phyloP scores from a whole-genome alignment of 2,113 vertebrate species.

The Stomatorhinus ivindoensis region DNA sequence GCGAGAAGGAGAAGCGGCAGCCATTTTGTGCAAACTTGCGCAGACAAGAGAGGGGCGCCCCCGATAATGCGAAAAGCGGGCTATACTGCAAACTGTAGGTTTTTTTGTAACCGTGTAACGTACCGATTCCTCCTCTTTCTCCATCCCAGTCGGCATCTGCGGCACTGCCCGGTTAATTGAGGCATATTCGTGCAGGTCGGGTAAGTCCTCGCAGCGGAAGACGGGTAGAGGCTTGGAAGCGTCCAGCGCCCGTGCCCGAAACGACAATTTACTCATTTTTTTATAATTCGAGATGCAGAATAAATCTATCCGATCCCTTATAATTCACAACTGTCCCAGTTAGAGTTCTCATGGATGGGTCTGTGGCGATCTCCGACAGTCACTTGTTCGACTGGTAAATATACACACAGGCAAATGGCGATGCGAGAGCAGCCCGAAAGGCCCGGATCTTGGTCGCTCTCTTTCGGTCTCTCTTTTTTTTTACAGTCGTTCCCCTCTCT shows the following conservation, averaged over 20 bases:
- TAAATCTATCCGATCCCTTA: slow-evolving; percentile 68
- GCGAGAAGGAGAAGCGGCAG: slow-evolving; percentile 63
- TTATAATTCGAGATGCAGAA: slow-evolving; percentile 65
- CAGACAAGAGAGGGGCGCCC: slow-evolving; percentile 64
- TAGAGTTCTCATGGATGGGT: slow-evolving; percentile 86
- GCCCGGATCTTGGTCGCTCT: slow-evolving; percentile 74
- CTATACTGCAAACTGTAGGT: slow-evolving; percentile 41
- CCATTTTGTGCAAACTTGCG: slow-evolving; percentile 86
- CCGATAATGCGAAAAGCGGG: slow-evolving; percentile 48
- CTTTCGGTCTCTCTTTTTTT: slow-evolving; percentile 64
- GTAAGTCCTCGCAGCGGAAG: slow-evolving; percentile 98
- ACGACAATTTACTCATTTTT: slow-evolving; percentile 98
- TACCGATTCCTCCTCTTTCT: slow-evolving; percentile 85
- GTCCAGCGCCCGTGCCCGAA: slow-evolving; percentile 98
- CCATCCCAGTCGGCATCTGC: slow-evolving; percentile 99
- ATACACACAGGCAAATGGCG: slow-evolving; percentile 56
- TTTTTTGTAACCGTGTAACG: slow-evolving; percentile 50
- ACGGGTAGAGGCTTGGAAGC: slow-evolving; percentile 97
- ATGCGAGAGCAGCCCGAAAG: slow-evolving; percentile 73
- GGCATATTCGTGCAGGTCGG: slow-evolving; percentile 97
- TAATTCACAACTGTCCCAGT: slow-evolving; percentile 72
- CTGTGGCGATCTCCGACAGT: slow-evolving; percentile 61
- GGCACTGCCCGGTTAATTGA: slow-evolving; percentile 97
- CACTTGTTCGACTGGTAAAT: slow-evolving; percentile 46
- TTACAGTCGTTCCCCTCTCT: slow-evolving; percentile 72